phyloP scores from a whole-genome alignment of 1,140 invertebrate genomes.

The Zaprionus africanus region DNA sequence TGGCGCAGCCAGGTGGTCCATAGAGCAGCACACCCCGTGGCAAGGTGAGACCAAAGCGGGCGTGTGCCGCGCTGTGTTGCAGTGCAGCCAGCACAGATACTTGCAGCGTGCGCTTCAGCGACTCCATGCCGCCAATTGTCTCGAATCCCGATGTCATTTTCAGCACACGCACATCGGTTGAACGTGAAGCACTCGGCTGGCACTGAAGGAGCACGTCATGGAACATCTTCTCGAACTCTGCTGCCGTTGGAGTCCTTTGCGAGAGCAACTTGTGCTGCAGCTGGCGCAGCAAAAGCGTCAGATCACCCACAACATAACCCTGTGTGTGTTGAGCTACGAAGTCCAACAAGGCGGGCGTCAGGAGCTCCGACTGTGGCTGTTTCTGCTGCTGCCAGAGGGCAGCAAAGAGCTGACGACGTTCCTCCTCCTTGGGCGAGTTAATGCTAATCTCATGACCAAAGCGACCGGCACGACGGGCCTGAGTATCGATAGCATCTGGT shows the following conservation, averaged over 20 bases:
- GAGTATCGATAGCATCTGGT: conserved; percentile 75
- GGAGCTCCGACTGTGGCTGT: neutral
- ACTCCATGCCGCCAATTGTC: conserved; percentile 88
- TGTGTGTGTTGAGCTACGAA: conserved; percentile 68
- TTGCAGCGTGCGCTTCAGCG: conserved; percentile 87
- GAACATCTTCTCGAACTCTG: conserved; percentile 44
- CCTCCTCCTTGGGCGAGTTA: conserved; percentile 86
- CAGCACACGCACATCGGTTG: conserved; percentile 86
- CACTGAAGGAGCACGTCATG: conserved; percentile 23
- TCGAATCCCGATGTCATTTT: conserved; percentile 85
- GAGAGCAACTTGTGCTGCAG: conserved; percentile 46
- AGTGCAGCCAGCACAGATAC: conserved; percentile 89
- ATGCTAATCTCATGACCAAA: conserved; percentile 85
- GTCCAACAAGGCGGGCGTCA: conserved; percentile 35
- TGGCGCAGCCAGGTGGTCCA: conserved; percentile 91
- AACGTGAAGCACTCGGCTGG: conserved; percentile 85
- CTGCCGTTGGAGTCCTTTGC: neutral
- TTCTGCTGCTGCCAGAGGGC: conserved; percentile 31
- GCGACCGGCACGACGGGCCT: conserved; percentile 77
- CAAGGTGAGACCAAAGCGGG: conserved; percentile 86
- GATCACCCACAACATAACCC: conserved; percentile 71
- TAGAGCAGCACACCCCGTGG: conserved; percentile 88
- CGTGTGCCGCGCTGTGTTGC: conserved; percentile 87
- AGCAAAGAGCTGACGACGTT: conserved; percentile 51
- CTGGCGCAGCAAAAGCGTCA: conserved; percentile 55